Percentiles rank a stretch among this genome's conserved stretches.
These are phyloP conservation scores for Botrylloides violaceus DNA, from an alignment of 23 tunicate species.

Conservation along the genomic window DNA sequence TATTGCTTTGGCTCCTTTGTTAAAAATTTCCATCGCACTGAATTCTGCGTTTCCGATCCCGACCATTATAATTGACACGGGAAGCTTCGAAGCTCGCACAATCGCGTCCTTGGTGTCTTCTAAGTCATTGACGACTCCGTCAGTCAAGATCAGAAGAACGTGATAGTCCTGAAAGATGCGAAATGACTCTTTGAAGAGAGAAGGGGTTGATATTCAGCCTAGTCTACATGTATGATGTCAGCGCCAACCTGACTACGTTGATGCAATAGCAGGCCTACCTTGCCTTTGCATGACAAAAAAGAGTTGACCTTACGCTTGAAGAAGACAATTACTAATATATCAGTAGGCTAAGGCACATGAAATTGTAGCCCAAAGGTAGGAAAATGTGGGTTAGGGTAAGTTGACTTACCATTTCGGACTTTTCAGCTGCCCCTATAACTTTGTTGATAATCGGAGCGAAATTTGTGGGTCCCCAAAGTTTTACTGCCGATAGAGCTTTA, in stretches of 20 bases:
- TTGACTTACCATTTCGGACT: constrained; percentile 16
- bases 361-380: too few relatives aligned
- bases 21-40: constrained; percentile 11
- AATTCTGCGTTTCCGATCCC: constrained; percentile 26
- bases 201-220: too few relatives aligned
- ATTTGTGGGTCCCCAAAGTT: constrained; percentile 91
- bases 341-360: too few relatives aligned
- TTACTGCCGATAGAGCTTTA: constrained; percentile 35
- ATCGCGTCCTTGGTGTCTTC: constrained; percentile 53
- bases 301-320: too few relatives aligned
- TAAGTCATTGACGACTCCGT: constrained; percentile 75
- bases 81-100: constrained; percentile 54
- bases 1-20: background rate
- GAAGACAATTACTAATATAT: too few relatives aligned
- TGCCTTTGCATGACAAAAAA: too few relatives aligned
- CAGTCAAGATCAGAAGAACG: constrained; percentile 58
- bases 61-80: constrained; percentile 71
- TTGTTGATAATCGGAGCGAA: constrained; percentile 80
- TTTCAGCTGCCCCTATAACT: constrained; percentile 46
- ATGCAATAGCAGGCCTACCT: too few relatives aligned
- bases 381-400: too few relatives aligned
- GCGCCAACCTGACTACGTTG: too few relatives aligned
- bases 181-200: background rate
- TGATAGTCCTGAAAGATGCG: constrained; percentile 39
- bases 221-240: too few relatives aligned